Percentiles rank a stretch among this genome's conserved stretches.
Conservation (phyloP, 2,797 vertebrate genomes). For the Picus viridis region DNA sequence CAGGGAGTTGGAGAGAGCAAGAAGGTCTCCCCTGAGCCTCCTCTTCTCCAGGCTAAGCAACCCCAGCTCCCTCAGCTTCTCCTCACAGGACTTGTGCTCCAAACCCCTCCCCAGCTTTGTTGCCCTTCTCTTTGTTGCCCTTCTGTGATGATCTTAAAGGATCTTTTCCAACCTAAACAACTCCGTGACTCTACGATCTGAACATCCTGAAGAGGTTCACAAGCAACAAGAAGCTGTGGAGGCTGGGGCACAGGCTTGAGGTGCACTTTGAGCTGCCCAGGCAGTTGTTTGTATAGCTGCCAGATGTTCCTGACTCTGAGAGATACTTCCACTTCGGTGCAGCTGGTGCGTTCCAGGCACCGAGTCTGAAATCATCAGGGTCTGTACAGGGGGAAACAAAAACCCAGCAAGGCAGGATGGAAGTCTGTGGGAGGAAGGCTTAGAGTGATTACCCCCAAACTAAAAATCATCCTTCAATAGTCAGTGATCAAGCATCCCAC, state of each 20-base stretch:
- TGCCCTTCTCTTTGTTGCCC: no score
- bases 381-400: background rate
- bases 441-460: background rate
- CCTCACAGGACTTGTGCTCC: no score
- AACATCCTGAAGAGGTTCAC: background rate
- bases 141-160: no score
- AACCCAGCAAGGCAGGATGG: background rate
- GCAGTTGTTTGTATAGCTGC: background rate
- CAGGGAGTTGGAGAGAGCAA: no score
- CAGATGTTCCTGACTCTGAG: background rate
- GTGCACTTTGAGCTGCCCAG: background rate
- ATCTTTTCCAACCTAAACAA: no score
- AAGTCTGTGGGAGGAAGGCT: background rate
- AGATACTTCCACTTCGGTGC: background rate
- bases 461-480: background rate
- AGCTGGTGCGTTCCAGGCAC: background rate
- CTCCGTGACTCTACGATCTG: no score
- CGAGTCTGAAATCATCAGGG: rapidly evolving
- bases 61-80: no score
- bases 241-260: background rate
- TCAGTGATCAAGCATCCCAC: background rate
- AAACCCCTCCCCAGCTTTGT: no score
- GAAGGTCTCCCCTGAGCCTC: no score
- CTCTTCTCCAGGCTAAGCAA: no score
- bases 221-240: background rate